These are phyloP conservation scores for Umimayanthus chanpuru DNA, from an alignment of 92 coral and sea anemone species.

Conservation along the genomic window DNA sequence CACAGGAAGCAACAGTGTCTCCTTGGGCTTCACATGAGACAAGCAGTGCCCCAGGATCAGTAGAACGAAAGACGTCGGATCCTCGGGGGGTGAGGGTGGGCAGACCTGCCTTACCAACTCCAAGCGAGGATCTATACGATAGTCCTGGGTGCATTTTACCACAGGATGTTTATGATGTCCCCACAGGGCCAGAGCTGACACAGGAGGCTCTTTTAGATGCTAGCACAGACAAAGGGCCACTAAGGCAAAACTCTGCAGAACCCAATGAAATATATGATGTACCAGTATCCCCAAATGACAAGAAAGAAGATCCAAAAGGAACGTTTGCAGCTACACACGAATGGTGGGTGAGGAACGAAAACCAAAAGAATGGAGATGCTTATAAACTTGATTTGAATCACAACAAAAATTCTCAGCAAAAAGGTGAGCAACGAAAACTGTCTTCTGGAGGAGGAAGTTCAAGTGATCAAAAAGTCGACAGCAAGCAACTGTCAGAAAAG, in stretches of 20 bases:
- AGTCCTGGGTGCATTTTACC: conserved; percentile 3
- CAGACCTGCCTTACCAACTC: neutral
- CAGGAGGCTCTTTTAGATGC: neutral
- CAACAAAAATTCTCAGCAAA: conserved; percentile 45
- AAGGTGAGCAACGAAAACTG: conserved; percentile 13
- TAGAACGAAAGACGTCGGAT: neutral
- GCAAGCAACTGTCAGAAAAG: conserved; percentile 33
- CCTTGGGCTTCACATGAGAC: conserved; percentile 25
- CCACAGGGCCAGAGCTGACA: conserved; percentile 41
- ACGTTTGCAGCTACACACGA: conserved; percentile 31
- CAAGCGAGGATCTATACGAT: conserved; percentile 31
- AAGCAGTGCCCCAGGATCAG: neutral
- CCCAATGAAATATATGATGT: conserved; percentile 54
- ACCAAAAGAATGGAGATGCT: conserved; percentile 27
- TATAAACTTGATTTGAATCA: conserved; percentile 46
- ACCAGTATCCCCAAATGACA: conserved; percentile 29
- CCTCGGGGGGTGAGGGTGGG: neutral
- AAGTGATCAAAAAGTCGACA: conserved; percentile 29
- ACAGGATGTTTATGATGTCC: conserved; percentile 74
- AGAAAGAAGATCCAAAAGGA: neutral
- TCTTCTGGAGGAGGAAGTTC: conserved; percentile 8
- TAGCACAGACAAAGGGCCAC: conserved; percentile 41
- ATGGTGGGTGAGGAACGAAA: conserved; percentile 40
- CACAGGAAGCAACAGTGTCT: neutral
- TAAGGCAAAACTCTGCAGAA: conserved; percentile 7